A percentile compares a stretch with the other conserved stretches of the same genome.
Conservation (phyloP, 2,888 invertebrate genomes). For the Sinohyriopsis cumingii region DNA sequence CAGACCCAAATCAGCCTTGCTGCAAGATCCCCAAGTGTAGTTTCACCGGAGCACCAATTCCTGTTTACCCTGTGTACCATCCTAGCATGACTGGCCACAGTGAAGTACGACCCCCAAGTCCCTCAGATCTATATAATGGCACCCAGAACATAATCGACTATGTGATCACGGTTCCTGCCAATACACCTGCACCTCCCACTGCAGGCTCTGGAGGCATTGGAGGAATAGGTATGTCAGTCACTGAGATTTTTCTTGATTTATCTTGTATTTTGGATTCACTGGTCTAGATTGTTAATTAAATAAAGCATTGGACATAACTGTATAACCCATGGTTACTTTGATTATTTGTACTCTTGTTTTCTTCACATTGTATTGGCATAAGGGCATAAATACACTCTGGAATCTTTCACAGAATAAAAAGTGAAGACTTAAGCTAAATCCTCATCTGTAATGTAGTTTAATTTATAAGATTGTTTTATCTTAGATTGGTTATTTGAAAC, state of each 20-base stretch:
- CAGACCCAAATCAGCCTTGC: constrained; percentile 52
- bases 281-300: too few relatives aligned
- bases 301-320: too few relatives aligned
- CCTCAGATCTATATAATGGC: constrained; percentile 42
- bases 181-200: constrained; percentile 33
- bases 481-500: too few relatives aligned
- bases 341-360: too few relatives aligned
- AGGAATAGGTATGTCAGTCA: constrained; percentile 42
- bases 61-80: constrained; percentile 46
- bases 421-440: too few relatives aligned
- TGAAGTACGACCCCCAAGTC: constrained; percentile 46
- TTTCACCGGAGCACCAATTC: constrained; percentile 44
- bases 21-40: constrained; percentile 50
- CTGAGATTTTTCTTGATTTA: not conserved
- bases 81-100: constrained; percentile 44
- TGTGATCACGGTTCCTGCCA: constrained; percentile 30
- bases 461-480: too few relatives aligned
- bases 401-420: too few relatives aligned
- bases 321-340: too few relatives aligned
- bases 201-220: constrained; percentile 25
- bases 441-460: too few relatives aligned
- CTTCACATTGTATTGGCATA: too few relatives aligned
- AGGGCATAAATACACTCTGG: too few relatives aligned
- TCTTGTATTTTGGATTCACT: too few relatives aligned
- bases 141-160: constrained; percentile 31